These are phyloP conservation scores for Marasmarcha lunaedactyla DNA, from an alignment of 2,888 invertebrate genomes.

Conservation along the genomic window DNA sequence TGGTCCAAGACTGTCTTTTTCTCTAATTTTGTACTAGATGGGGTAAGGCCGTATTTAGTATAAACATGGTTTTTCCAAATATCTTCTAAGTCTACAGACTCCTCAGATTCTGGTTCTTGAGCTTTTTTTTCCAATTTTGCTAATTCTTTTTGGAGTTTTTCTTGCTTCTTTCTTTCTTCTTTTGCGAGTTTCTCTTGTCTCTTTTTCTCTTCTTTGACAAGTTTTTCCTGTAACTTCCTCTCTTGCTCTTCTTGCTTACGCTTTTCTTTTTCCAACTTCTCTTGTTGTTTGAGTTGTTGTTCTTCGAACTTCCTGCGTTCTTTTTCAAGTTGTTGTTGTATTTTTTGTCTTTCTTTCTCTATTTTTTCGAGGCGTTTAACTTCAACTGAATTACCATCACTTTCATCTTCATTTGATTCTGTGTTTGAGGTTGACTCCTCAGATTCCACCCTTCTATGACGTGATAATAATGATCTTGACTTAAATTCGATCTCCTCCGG, in stretches of 20 bases:
- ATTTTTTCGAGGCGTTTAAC: conserved; percentile 21
- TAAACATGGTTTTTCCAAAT: conserved; percentile 49
- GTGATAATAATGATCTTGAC: conserved; percentile 25
- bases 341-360: conserved; percentile 14
- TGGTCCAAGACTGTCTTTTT: conserved; percentile 35
- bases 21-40: conserved; percentile 33
- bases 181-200: conserved; percentile 26
- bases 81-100: conserved; percentile 44
- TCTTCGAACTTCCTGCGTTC: conserved; percentile 22
- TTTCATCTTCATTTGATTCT: conserved; percentile 10
- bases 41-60: conserved; percentile 38
- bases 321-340: conserved; percentile 17
- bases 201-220: conserved; percentile 20
- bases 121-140: conserved; percentile 25
- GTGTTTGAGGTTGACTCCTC: background rate
- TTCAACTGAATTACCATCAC: conserved; percentile 18
- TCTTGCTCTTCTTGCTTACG: conserved; percentile 18
- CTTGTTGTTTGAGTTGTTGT: conserved; percentile 11
- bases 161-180: conserved; percentile 29
- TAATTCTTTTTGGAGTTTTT: conserved; percentile 26
- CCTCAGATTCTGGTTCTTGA: conserved; percentile 25
- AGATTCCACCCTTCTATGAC: conserved; percentile 13
- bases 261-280: conserved; percentile 20
- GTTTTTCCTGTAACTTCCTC: conserved; percentile 18
- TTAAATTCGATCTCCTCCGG: conserved; percentile 34